Percentiles rank a stretch among this genome's conserved stretches.
These are phyloP conservation scores for Pachymerium ferrugineum DNA, from an alignment of 2,888 invertebrate genomes.

Conservation along the genomic window DNA sequence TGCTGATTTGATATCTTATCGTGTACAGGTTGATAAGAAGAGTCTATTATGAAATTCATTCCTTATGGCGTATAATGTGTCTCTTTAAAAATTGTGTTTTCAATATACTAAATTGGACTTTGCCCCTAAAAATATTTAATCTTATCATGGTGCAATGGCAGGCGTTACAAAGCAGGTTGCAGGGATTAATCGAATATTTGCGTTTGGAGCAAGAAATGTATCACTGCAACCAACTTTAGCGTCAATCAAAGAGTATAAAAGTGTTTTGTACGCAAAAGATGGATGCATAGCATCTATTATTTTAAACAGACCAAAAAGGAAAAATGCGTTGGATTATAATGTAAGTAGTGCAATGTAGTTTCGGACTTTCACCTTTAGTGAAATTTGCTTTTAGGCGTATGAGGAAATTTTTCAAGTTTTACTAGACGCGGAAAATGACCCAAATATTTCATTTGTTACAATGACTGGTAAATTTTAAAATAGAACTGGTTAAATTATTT, in stretches of 20 bases:
- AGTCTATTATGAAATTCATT: too few species aligned
- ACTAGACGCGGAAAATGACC: slow-evolving; percentile 30
- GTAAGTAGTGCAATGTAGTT: slow-evolving; percentile 42
- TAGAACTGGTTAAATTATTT: neutral
- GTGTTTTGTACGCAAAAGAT: neutral
- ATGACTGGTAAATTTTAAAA: neutral
- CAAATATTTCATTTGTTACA: slow-evolving; percentile 32
- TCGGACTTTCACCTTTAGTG: neutral
- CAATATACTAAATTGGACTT: too few species aligned
- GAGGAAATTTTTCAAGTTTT: neutral
- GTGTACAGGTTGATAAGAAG: too few species aligned
- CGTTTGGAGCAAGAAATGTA: slow-evolving; percentile 37
- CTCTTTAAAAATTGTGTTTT: too few species aligned
- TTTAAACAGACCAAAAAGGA: slow-evolving; percentile 70
- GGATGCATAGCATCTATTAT: slow-evolving; percentile 51
- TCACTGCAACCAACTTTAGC: slow-evolving; percentile 30
- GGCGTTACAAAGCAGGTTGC: too few species aligned
- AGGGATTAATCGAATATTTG: too few species aligned
- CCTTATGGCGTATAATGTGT: too few species aligned
- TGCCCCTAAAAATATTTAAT: too few species aligned
- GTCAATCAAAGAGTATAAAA: neutral
- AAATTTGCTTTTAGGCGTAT: neutral
- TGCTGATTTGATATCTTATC: too few species aligned
- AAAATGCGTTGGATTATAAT: slow-evolving; percentile 70
- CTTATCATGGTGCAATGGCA: too few species aligned